These are phyloP conservation scores for Paramormyrops hopkinsi DNA, from an alignment of 2,797 vertebrate species.

Conservation along the genomic window DNA sequence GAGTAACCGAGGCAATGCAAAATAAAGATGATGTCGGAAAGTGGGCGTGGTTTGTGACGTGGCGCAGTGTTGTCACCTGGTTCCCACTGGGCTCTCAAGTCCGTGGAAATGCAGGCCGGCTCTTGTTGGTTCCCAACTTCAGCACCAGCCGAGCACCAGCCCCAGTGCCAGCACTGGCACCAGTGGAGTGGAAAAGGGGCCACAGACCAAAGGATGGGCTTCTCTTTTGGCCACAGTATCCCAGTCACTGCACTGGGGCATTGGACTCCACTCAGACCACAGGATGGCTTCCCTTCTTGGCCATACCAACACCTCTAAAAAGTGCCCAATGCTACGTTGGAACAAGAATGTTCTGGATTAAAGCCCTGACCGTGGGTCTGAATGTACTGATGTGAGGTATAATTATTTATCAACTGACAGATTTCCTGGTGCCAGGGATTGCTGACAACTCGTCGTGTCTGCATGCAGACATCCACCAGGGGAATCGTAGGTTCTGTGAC, in stretches of 20 bases:
- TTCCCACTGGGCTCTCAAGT: no score
- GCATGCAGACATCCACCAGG: background rate
- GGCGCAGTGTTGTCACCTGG: no score
- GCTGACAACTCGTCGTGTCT: slow-evolving; percentile 51
- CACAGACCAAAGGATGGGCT: background rate
- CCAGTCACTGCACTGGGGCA: background rate
- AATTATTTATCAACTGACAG: slow-evolving; percentile 31
- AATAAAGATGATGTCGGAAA: no score
- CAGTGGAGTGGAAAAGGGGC: no score
- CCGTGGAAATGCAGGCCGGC: no score
- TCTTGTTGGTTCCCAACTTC: no score
- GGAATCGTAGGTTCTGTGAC: background rate
- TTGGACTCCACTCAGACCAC: background rate
- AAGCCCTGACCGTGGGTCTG: background rate
- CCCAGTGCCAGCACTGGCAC: no score
- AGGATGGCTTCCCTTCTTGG: background rate
- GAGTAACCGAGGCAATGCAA: no score
- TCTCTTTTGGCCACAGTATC: background rate
- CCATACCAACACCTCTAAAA: background rate
- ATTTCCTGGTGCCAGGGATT: slow-evolving; percentile 28
- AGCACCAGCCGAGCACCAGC: no score
- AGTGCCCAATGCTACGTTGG: background rate
- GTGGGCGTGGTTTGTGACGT: no score
- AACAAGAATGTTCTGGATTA: background rate
- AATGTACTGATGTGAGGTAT: background rate